Percentiles rank a stretch among this genome's conserved stretches.
Conservation (phyloP, 2,797 vertebrate genomes). For the Acanthurus lineatus region DNA sequence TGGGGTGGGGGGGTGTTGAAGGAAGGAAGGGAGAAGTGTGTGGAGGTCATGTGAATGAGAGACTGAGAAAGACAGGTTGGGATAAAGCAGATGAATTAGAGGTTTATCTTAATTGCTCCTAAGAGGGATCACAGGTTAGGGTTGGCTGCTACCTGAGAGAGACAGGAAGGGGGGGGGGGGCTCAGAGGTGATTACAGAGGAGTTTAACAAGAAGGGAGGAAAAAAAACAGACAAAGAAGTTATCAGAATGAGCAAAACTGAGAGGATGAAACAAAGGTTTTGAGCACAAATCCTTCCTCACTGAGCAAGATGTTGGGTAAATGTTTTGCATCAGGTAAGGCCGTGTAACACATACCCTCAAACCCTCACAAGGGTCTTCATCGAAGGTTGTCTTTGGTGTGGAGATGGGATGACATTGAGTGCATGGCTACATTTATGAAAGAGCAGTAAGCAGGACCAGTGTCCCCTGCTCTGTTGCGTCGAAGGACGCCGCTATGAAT, state of each 20-base stretch:
- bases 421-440: constrained; percentile 59
- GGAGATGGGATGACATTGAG: constrained; percentile 63
- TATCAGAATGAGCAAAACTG: constrained; percentile 4
- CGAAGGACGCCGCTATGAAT: constrained; percentile 73
- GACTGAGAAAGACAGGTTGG: constrained; percentile 58
- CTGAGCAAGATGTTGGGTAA: background rate
- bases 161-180: background rate
- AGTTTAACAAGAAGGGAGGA: constrained; percentile 22
- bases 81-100: constrained; percentile 76
- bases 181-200: constrained; percentile 40
- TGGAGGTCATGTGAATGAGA: constrained; percentile 61
- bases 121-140: constrained; percentile 65
- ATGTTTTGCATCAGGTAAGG: background rate
- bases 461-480: constrained; percentile 40
- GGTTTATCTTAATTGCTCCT: constrained; percentile 75
- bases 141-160: constrained; percentile 48
- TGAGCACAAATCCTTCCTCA: background rate
- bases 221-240: background rate
- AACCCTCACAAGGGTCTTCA: constrained; percentile 12
- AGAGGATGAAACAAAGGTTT: constrained; percentile 11
- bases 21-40: constrained; percentile 12
- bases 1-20: background rate
- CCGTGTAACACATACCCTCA: constrained; percentile 13
- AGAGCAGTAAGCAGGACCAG: constrained; percentile 58
- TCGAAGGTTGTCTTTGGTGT: constrained; percentile 51